A percentile compares a stretch with the other conserved stretches of the same genome.
These are phyloP conservation scores for Buceros bicornis DNA, from an alignment of 2,797 vertebrate genomes.

Conservation along the genomic window DNA sequence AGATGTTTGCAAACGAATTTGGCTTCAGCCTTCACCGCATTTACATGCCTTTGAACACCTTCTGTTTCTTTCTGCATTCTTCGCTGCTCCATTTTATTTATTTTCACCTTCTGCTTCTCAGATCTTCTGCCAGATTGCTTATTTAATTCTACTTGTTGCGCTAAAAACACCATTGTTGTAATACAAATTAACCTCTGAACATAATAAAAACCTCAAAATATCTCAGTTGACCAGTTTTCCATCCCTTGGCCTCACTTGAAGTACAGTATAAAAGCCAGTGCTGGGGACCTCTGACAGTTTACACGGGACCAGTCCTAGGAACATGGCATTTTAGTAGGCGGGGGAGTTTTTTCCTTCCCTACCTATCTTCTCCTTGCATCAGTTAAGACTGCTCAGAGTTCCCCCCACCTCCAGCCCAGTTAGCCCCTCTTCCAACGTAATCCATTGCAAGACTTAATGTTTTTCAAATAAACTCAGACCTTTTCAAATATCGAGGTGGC, in stretches of 20 bases:
- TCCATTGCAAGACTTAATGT: not conserved
- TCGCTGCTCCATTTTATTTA: conserved; percentile 57
- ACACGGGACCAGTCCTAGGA: not conserved
- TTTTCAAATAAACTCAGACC: not conserved
- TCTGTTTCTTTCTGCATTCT: conserved; percentile 73
- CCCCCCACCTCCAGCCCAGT: not conserved
- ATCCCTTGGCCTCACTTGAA: conserved; percentile 49
- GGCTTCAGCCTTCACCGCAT: not conserved
- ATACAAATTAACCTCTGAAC: conserved; percentile 61
- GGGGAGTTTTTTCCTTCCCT: not conserved
- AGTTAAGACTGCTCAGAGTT: not conserved
- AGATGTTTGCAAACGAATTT: conserved; percentile 34
- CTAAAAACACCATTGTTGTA: conserved; percentile 65
- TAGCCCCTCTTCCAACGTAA: not conserved
- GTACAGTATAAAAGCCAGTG: conserved; percentile 24
- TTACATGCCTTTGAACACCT: conserved; percentile 63
- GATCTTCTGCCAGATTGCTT: conserved; percentile 67
- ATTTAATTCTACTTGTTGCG: conserved; percentile 52
- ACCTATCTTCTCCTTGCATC: not conserved
- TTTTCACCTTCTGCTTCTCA: conserved; percentile 62
- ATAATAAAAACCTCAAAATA: conserved; percentile 71
- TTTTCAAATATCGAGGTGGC: not conserved
- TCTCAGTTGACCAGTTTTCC: conserved; percentile 48
- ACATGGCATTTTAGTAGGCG: not conserved
- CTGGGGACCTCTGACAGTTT: conserved; percentile 34